A percentile compares a stretch with the other conserved stretches of the same genome.
Evolutionary conservation across 1,140 invertebrate species (phyloP).

Genomic region (Drosophila santomea): DNA sequence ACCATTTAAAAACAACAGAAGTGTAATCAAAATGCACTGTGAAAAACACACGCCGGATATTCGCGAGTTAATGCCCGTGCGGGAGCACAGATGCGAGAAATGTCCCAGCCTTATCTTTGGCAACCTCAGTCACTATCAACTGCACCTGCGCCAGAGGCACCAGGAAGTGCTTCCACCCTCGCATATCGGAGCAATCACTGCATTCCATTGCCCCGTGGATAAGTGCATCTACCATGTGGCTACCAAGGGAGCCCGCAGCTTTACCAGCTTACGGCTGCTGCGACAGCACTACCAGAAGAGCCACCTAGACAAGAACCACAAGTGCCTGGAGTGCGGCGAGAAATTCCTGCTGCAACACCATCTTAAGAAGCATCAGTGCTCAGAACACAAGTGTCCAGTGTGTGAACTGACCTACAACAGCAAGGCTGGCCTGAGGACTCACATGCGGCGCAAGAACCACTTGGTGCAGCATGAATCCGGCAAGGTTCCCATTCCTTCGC

Average conservation of each 20-base stretch:
- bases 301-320: slow-evolving; percentile 86
- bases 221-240: slow-evolving; percentile 54
- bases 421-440: slow-evolving; percentile 56
- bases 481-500: slow-evolving; percentile 44
- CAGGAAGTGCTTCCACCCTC: slow-evolving; percentile 17
- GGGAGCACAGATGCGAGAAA: slow-evolving; percentile 53
- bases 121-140: slow-evolving; percentile 63
- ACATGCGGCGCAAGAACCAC: slow-evolving; percentile 68
- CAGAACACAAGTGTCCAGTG: slow-evolving; percentile 81
- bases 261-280: slow-evolving; percentile 77
- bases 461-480: neutral
- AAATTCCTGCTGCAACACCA: slow-evolving; percentile 86
- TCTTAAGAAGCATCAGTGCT: slow-evolving; percentile 86
- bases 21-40: neutral
- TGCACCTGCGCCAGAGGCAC: slow-evolving; percentile 58
- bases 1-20: neutral
- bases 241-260: slow-evolving; percentile 40
- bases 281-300: slow-evolving; percentile 88
- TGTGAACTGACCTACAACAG: slow-evolving; percentile 62
- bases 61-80: slow-evolving; percentile 47
- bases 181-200: neutral
- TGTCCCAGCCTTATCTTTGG: slow-evolving; percentile 55
- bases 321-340: slow-evolving; percentile 86
- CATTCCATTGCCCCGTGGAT: slow-evolving; percentile 56
- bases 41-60: slow-evolving; percentile 56